Base-by-base conservation (phyloP, 1,140 invertebrate species). In the Papilio machaon region DNA sequence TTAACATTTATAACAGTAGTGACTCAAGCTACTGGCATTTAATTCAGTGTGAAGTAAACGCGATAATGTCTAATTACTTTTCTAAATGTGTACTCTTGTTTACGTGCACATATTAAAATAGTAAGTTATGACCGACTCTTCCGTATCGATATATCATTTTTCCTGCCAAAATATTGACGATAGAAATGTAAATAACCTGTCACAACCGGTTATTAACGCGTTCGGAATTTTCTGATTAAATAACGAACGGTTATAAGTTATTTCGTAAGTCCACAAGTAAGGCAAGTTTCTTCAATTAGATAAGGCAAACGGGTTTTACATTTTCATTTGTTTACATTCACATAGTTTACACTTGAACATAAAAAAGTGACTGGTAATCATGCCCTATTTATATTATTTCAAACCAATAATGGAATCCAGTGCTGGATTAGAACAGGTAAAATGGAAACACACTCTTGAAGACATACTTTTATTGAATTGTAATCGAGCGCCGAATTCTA, bases 261-360 rank as follows among this genome's bases (percentile, higher is more conserved):
- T 35, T 9, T 67, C 58, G 58, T 64, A 30, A 64, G 58, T 23
- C 15, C 60, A 67, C 64, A 67, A 30, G 64, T 6, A 35, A 67
- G 35, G 64, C 64, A 67, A 67, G 64, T 67, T 67, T 67, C 30
- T 67, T 67, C 64, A 67, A 67, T 67, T 67, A 67, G 23, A 64
- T 64, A 64, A 64, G 64, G 15, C n/a, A 67, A 67, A 67, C 64
- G 2, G 10, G 30, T 67, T 67, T 67, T 35, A 35, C 13, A 35
- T 23, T 19, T 13, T 17, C 11, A 15, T 67, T 64, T 64, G 30
- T 67, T 67, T 67, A 67, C 60, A 35, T 35, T 35, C 5, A 35
- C 11, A 15, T 15, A 35, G 64, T 15, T 7, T 38, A 38, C 30
- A 75, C 52, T 30, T 30, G 43, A 43, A 35, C 23, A 30, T 30